phyloP scores from a whole-genome alignment of 2,888 invertebrate genomes.

The Sycophila texana region DNA sequence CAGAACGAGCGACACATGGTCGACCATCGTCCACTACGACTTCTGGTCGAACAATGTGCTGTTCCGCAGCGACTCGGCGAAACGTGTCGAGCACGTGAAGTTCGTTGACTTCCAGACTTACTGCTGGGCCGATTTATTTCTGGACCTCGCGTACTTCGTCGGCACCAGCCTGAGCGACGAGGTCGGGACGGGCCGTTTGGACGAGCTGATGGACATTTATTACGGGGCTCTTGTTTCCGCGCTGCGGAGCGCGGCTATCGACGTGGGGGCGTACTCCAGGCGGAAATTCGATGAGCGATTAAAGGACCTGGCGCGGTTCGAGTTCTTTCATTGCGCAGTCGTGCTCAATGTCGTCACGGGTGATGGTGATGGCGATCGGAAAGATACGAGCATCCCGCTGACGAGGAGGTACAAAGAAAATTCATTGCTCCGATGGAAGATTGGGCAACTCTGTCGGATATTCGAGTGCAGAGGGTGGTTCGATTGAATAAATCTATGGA shows the following conservation, averaged over 20 bases:
- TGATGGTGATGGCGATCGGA: background rate
- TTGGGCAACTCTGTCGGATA: constrained; percentile 17
- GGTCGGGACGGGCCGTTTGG: constrained; percentile 74
- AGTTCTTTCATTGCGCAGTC: constrained; percentile 62
- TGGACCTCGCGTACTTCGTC: constrained; percentile 79
- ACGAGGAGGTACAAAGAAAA: too few species aligned
- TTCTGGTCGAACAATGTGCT: constrained; percentile 82
- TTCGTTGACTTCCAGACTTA: constrained; percentile 80
- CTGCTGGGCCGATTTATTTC: constrained; percentile 76
- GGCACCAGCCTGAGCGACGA: constrained; percentile 77
- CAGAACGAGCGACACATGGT: constrained; percentile 73
- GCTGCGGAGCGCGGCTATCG: constrained; percentile 73
- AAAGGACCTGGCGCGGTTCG: constrained; percentile 58
- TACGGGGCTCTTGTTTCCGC: constrained; percentile 76
- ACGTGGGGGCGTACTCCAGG: constrained; percentile 64
- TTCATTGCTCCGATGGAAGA: background rate
- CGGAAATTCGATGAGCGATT: constrained; percentile 62
- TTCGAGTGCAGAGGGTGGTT: constrained; percentile 24
- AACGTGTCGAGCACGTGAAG: constrained; percentile 76
- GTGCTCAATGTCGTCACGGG: background rate
- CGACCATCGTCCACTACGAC: constrained; percentile 78
- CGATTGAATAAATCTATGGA: too few species aligned
- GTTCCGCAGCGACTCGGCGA: constrained; percentile 74
- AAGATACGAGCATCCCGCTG: background rate
- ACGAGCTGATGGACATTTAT: constrained; percentile 77